Evolutionary conservation across 2,888 invertebrate species (phyloP).

Genomic region (Hypolimnas misippus): DNA sequence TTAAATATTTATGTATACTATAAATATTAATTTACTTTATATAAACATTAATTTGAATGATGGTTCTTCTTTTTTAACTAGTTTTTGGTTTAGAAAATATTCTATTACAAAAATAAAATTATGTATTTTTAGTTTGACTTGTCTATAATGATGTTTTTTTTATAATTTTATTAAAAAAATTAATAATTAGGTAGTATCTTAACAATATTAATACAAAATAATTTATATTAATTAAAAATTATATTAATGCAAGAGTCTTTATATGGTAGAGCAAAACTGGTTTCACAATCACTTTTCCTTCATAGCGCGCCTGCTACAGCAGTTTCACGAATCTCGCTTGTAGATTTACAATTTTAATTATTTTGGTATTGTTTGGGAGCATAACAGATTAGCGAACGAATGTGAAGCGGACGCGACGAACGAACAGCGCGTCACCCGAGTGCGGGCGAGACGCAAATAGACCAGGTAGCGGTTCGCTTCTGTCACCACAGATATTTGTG

Average conservation of each 20-base stretch:
- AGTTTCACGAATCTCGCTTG: conserved; percentile 26
- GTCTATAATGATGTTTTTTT: too few relatives aligned
- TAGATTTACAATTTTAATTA: conserved; percentile 44
- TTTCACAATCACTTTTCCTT: conserved; percentile 11
- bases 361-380: conserved; percentile 48
- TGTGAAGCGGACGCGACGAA: conserved; percentile 55
- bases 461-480: conserved; percentile 51
- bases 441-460: conserved; percentile 62
- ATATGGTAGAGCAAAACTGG: conserved; percentile 6
- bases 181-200: too few relatives aligned
- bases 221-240: too few relatives aligned
- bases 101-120: too few relatives aligned
- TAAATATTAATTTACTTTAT: too few relatives aligned
- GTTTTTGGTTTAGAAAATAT: too few relatives aligned
- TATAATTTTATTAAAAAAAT: too few relatives aligned
- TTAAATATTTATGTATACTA: not conserved
- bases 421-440: conserved; percentile 59
- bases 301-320: not conserved
- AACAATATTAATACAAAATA: too few relatives aligned
- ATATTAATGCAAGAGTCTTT: not conserved
- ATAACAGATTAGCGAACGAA: conserved; percentile 56
- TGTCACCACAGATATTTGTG: conserved; percentile 51
- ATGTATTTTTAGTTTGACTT: too few relatives aligned
- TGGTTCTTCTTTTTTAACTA: too few relatives aligned
- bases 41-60: too few relatives aligned